Evolutionary conservation across 2,797 vertebrate genomes (phyloP).

Genomic region (Eremophila alpestris): DNA sequence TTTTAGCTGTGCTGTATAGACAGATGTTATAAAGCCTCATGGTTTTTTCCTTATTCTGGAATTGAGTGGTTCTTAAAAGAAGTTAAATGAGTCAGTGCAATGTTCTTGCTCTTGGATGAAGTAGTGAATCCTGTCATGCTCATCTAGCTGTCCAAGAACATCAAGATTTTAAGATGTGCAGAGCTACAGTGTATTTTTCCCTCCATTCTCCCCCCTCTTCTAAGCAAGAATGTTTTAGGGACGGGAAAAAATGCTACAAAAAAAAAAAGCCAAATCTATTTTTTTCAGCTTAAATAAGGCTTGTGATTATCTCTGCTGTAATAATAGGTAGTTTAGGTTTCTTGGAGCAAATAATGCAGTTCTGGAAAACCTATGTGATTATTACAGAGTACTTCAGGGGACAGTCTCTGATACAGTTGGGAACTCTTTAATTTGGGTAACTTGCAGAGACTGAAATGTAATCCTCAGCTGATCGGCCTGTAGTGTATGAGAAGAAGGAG

Average conservation of each 20-base stretch:
- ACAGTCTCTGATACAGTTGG: neutral
- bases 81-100: neutral
- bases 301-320: conserved; percentile 13
- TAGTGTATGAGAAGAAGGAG: neutral
- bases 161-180: neutral
- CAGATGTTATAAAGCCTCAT: neutral
- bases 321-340: neutral
- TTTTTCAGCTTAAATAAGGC: neutral
- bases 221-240: neutral
- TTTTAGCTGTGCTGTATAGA: neutral
- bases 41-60: neutral
- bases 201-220: neutral
- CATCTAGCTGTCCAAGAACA: neutral
- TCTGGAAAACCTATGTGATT: neutral
- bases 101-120: neutral
- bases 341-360: neutral
- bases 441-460: neutral
- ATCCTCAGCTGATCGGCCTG: neutral
- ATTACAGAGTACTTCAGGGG: neutral
- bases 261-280: neutral
- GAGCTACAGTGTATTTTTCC: neutral
- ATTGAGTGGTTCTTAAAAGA: neutral
- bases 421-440: conserved; percentile 13
- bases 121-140: neutral
- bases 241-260: neutral